Conservation (phyloP, 2,113 vertebrate genomes). For the Macaca nemestrina region DNA sequence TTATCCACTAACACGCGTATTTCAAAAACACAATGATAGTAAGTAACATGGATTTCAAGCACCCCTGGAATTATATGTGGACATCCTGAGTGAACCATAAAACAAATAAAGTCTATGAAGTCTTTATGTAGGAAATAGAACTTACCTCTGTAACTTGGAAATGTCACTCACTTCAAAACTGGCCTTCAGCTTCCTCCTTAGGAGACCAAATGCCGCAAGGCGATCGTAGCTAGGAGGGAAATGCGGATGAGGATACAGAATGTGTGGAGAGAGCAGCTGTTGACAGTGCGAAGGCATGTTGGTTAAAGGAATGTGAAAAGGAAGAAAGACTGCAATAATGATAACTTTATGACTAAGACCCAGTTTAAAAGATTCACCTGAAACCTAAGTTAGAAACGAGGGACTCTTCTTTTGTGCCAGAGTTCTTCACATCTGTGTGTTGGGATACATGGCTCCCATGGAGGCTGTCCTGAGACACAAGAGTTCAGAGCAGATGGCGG, state of each 20-base stretch:
- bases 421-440: too few relatives aligned
- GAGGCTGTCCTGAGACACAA: not conserved
- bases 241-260: not conserved
- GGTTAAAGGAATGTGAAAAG: not conserved
- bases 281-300: fast-evolving
- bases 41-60: not conserved
- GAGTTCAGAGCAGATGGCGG: not conserved
- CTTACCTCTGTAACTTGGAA: slow-evolving; percentile 79
- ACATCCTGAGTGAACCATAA: too few relatives aligned
- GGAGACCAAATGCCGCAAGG: slow-evolving; percentile 80
- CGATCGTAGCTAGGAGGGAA: slow-evolving; percentile 82
- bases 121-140: not conserved
- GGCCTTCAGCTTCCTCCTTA: slow-evolving; percentile 76
- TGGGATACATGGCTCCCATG: too few relatives aligned
- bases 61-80: not conserved
- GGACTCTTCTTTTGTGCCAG: not conserved
- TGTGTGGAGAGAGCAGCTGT: fast-evolving
- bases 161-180: slow-evolving; percentile 69
- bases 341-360: fast-evolving
- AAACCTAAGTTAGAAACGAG: not conserved
- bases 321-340: fast-evolving
- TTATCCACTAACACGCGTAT: not conserved
- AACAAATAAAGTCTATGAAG: not conserved
- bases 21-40: not conserved
- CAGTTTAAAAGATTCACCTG: too few relatives aligned